Base-by-base conservation (phyloP, 2,113 vertebrate species). In the Oncorhynchus nerka region DNA sequence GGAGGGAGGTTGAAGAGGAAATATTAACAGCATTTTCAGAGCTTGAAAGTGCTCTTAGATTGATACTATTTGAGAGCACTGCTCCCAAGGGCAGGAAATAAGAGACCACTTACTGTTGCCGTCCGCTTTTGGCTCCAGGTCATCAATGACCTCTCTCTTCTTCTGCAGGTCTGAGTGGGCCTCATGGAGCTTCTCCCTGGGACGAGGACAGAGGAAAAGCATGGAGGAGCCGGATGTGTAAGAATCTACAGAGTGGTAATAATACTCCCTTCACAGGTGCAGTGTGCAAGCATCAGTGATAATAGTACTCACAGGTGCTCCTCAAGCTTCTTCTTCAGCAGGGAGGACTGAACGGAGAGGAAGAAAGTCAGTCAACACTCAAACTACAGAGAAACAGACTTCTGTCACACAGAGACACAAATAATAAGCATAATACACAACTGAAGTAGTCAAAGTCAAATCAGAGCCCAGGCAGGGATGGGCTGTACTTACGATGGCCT, bases 81-180 rank as follows among this genome's bases (percentile, higher is more conserved):
- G 59, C 59, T 22, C 15, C 51, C 12, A 62, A 16, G n/a, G n/a
- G 59, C 13, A 62, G 59, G 8, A 22, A 16, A 62, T 8, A 24
- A 62, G 62, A 24, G 2, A 28, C 4, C 3, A 61, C 93, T 92
- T 86, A 97, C 96, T 95, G 88, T 81, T 92, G 84, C 81, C 76
- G 80, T 96, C 94, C 0, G 88, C 83, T 28, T 90, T 93, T 0
- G 96, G 96, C 81, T 97, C 95, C 7, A 97, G 89, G 64, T 95
- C 94, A 51, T 97, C 96, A 0, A 97, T 94, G 81, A 95, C 95
- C 74, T 96, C 96, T 7, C 84, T 90, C 64, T 97, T 97, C 89
- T 94, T 95, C 75, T 97, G 96, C n/a, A 97, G 93, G 73, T 97
- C 96, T 1, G 95, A 92, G 51, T 96, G 95, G 0, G 94, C 96